A percentile compares a stretch with the other conserved stretches of the same genome.
These are phyloP conservation scores for Gobio gobio DNA, from an alignment of 2,113 vertebrate species.

Conservation along the genomic window DNA sequence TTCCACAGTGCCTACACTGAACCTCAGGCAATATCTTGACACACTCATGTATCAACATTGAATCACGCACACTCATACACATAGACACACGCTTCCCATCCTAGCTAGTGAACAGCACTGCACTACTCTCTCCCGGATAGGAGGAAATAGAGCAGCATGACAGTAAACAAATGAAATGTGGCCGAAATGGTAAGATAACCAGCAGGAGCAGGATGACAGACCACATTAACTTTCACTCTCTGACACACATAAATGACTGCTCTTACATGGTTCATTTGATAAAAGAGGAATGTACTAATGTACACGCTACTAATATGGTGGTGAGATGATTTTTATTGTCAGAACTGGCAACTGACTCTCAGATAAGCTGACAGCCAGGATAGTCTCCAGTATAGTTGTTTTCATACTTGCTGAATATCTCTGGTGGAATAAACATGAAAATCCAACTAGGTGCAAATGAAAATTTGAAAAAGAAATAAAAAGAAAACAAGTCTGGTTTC, in stretches of 20 bases:
- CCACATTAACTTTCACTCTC: slow-evolving; percentile 60
- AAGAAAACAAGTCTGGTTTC: not conserved
- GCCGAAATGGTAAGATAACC: slow-evolving; percentile 72
- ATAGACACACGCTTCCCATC: slow-evolving; percentile 1
- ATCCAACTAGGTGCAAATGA: not conserved
- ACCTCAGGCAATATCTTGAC: slow-evolving; percentile 15
- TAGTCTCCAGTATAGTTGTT: not conserved
- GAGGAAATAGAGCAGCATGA: slow-evolving; percentile 58
- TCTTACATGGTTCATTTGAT: not conserved
- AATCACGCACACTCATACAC: slow-evolving; percentile 1
- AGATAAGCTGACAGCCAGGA: slow-evolving; percentile 8
- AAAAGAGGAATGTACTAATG: not conserved
- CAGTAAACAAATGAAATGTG: slow-evolving; percentile 67
- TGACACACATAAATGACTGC: slow-evolving; percentile 8
- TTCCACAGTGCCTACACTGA: not conserved
- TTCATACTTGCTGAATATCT: not conserved
- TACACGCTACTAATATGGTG: not conserved
- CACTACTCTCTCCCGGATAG: slow-evolving; percentile 19
- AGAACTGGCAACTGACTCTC: not conserved
- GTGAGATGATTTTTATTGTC: not conserved
- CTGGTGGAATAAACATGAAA: not conserved
- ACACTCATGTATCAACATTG: slow-evolving; percentile 34
- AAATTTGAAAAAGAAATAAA: not conserved
- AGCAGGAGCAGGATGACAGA: slow-evolving; percentile 63
- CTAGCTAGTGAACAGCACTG: slow-evolving; percentile 17